These are phyloP conservation scores for Phytoseiulus persimilis DNA, from an alignment of 2,888 invertebrate species.

Conservation along the genomic window DNA sequence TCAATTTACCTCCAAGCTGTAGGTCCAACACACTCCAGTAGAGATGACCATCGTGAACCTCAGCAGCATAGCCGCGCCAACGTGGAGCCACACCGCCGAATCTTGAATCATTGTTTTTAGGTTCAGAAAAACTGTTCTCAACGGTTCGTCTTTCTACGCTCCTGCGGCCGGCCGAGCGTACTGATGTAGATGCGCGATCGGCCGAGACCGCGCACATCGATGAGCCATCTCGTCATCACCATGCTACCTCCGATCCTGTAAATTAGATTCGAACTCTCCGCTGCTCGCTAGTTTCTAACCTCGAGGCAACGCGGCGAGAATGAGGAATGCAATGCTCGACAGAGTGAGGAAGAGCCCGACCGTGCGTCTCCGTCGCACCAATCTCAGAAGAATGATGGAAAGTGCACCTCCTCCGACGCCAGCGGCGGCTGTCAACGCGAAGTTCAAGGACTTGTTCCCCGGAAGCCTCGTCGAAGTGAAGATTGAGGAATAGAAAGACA, in stretches of 20 bases:
- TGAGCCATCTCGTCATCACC: no score
- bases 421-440: constrained; percentile 15
- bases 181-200: no score
- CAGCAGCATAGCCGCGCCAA: neutral
- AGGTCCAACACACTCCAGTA: constrained; percentile 18
- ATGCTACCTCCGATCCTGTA: no score
- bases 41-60: neutral
- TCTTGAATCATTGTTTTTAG: neutral
- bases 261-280: no score
- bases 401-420: constrained; percentile 20
- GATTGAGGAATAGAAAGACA: constrained; percentile 6
- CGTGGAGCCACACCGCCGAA: constrained; percentile 16
- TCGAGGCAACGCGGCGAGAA: neutral
- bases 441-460: neutral
- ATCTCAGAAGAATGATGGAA: constrained; percentile 9
- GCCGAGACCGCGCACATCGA: no score
- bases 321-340: neutral
- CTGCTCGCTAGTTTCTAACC: neutral
- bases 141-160: no score
- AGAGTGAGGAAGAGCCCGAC: constrained; percentile 6
- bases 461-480: constrained; percentile 12
- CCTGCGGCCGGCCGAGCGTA: no score
- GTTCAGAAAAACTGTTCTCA: no score
- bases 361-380: neutral
- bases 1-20: constrained; percentile 9